Percentiles rank a stretch among this genome's conserved stretches.
These are phyloP conservation scores for Parnassius orleans DNA, from an alignment of 2,888 invertebrate species.

Conservation along the genomic window DNA sequence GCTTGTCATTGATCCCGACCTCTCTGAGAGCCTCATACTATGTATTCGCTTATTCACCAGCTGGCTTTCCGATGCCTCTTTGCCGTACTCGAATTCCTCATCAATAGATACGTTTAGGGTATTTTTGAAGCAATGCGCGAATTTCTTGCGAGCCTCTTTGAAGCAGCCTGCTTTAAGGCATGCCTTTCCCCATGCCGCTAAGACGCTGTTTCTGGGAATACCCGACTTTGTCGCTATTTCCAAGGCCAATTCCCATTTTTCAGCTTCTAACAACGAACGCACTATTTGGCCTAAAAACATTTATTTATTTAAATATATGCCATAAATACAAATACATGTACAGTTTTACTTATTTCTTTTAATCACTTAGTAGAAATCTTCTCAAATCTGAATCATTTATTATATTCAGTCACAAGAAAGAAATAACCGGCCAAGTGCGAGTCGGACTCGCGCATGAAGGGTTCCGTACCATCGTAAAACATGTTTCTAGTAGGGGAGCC, in stretches of 20 bases:
- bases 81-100: slow-evolving; percentile 67
- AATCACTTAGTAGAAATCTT: no score
- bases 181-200: slow-evolving; percentile 94
- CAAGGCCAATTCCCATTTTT: slow-evolving; percentile 91
- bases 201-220: slow-evolving; percentile 87
- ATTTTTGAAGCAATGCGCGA: slow-evolving; percentile 75
- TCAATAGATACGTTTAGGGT: slow-evolving; percentile 57
- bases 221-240: slow-evolving; percentile 94
- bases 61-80: slow-evolving; percentile 61
- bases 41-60: slow-evolving; percentile 54
- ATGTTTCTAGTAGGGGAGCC: no score
- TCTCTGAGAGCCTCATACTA: slow-evolving; percentile 50
- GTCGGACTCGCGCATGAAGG: no score
- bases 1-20: slow-evolving; percentile 57
- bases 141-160: slow-evolving; percentile 88
- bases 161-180: slow-evolving; percentile 90
- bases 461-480: no score
- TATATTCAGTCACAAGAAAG: no score
- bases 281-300: slow-evolving; percentile 81
- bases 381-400: no score
- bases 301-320: not conserved
- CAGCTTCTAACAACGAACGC: slow-evolving; percentile 89
- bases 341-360: no score
- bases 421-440: no score
- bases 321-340: no score